phyloP scores from a whole-genome alignment of 2,797 vertebrate genomes.

The Jordanella pulchra region DNA sequence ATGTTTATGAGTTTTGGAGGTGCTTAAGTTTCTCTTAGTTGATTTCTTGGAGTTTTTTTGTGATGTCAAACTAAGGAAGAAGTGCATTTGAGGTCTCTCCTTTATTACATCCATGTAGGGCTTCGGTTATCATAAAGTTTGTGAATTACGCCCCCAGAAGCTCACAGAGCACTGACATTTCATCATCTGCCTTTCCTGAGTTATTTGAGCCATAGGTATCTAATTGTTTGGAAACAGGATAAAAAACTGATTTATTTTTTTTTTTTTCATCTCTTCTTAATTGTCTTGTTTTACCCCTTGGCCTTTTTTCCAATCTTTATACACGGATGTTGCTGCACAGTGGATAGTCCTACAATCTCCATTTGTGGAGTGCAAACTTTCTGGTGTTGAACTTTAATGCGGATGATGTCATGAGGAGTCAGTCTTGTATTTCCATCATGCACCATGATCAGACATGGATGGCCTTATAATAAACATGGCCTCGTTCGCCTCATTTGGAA shows the following conservation, averaged over 20 bases:
- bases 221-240: not conserved
- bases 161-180: not conserved
- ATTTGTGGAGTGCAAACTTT: not conserved
- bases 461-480: not conserved
- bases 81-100: too few relatives aligned
- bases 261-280: not conserved
- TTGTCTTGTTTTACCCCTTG: too few relatives aligned
- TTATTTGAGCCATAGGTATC: not conserved
- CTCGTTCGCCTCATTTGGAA: not conserved
- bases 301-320: too few relatives aligned
- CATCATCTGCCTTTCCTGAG: not conserved
- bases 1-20: not conserved
- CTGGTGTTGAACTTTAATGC: conserved; percentile 1
- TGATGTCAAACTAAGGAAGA: too few relatives aligned
- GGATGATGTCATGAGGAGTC: not conserved
- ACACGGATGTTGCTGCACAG: not conserved
- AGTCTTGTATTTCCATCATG: not conserved
- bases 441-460: not conserved
- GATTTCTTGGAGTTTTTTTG: too few relatives aligned
- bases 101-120: too few relatives aligned
- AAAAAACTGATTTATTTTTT: not conserved
- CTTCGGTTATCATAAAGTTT: too few relatives aligned
- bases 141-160: too few relatives aligned
- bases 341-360: too few relatives aligned
- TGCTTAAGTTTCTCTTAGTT: too few relatives aligned